phyloP scores from a whole-genome alignment of 2,797 vertebrate genomes.

The Poeciliopsis paucimaculata region DNA sequence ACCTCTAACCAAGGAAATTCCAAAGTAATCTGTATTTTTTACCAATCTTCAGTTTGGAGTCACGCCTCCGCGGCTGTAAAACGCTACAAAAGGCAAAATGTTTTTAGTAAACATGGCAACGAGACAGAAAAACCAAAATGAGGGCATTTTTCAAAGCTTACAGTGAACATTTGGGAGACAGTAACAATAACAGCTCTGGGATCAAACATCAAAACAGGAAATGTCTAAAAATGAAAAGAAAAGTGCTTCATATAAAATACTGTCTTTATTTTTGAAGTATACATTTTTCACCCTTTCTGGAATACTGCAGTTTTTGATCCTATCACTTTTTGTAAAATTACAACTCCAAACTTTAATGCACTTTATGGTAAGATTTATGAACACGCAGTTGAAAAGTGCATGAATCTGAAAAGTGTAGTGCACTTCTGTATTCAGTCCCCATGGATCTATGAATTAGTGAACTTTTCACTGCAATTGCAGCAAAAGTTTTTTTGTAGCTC shows the following conservation, averaged over 20 bases:
- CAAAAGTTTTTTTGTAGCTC: neutral
- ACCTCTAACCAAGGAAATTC: conserved; percentile 18
- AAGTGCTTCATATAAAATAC: neutral
- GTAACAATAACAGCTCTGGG: neutral
- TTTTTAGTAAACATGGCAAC: neutral
- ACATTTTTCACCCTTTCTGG: neutral
- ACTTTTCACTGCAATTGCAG: neutral
- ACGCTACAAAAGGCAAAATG: neutral
- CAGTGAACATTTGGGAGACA: neutral
- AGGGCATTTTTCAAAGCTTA: neutral
- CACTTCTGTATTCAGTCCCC: neutral
- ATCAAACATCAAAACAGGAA: neutral
- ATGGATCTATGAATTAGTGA: neutral
- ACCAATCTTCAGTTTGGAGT: neutral
- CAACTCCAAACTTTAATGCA: neutral
- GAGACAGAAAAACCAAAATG: neutral
- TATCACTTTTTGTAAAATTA: neutral
- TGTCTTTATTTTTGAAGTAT: neutral
- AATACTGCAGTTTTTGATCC: neutral
- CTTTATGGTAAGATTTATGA: neutral
- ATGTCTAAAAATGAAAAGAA: neutral
- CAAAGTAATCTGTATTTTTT: neutral
- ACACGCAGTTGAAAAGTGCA: neutral
- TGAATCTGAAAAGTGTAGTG: neutral
- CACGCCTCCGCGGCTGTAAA: neutral